Base-by-base conservation (phyloP, 2,888 invertebrate species). In the Pachymerium ferrugineum region DNA sequence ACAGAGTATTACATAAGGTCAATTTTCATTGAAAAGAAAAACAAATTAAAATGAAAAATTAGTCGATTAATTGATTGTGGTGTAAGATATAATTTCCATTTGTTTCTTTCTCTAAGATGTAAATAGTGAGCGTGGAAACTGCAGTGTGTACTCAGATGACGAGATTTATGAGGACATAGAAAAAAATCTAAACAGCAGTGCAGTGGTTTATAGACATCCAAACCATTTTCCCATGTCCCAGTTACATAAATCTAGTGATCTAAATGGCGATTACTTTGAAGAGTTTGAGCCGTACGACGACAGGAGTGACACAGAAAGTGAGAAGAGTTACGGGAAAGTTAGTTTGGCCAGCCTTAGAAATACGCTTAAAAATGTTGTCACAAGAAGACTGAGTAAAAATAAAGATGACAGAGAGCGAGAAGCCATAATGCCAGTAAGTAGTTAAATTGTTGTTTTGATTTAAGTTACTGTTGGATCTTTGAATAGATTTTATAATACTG, bases 251-350 rank as follows among this genome's bases (percentile, higher is more conserved):
- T 29, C 16, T 68, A 10, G n/a, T 3, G 35, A 29, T 75, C 88
- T 88, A 79, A 88, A 88, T 80, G 87, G 87, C 79, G 88, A 88
- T 88, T 87, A 87, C 79, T 88, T 75, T 33, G 77, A 77, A 67
- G 78, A 78, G 68, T 77, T 76, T 71, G 78, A 78, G 74, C 76
- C 76, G 29, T 77, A 77, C 75, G 88, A 88, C 79, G 88, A 88
- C 80, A 88, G 88, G 79, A 75, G 75, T 35, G 75, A 75, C 19
- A 74, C 62, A 8, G 76, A 75, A 74, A 88, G 88, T 82, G 87
- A 87, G 78, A 84, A 84, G 81, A 83, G 83, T 77, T 84, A n/a
- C 8, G 71, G 75, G 12, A 69, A 29, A 22, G 35, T 75, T 8
- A 74, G 75, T 19, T 47, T 75, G 30, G 70, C 74, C 12, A 74